phyloP scores from a whole-genome alignment of 1,140 invertebrate species.

The Apocrypta bakeri region DNA sequence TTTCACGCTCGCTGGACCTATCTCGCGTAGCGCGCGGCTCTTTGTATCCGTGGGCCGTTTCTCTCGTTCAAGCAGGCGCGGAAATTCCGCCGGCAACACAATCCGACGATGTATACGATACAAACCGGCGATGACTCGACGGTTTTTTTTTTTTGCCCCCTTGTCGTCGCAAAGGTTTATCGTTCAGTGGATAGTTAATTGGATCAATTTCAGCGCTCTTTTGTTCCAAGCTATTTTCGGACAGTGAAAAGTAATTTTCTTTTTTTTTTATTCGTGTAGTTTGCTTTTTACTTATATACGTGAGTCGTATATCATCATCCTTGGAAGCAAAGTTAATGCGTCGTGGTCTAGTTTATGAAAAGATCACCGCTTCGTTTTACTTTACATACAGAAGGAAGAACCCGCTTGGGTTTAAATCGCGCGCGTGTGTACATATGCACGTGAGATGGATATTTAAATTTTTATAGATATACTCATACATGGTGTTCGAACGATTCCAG shows the following conservation, averaged over 20 bases:
- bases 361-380: constrained; percentile 28
- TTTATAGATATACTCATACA: not conserved
- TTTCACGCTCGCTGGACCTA: constrained; percentile 35
- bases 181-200: not conserved
- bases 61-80: constrained; percentile 3
- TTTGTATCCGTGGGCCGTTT: not conserved
- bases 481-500: too few relatives aligned
- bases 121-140: not conserved
- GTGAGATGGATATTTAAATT: constrained; percentile 8
- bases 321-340: not conserved
- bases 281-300: too few relatives aligned
- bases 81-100: constrained; percentile 14
- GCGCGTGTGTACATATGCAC: not conserved
- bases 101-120: not conserved
- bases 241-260: too few relatives aligned
- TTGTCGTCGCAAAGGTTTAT: not conserved
- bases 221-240: too few relatives aligned
- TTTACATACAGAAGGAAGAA: not conserved
- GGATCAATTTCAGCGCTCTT: too few relatives aligned
- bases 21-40: not conserved
- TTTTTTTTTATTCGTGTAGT: too few relatives aligned
- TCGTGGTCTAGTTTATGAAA: constrained; percentile 37
- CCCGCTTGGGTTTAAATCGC: not conserved
- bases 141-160: not conserved
- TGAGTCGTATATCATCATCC: too few relatives aligned